Evolutionary conservation across 2,888 invertebrate genomes (phyloP), one percentile per base, ranked within the genome.

Genomic region (Archaeoteleia sp.): DNA sequence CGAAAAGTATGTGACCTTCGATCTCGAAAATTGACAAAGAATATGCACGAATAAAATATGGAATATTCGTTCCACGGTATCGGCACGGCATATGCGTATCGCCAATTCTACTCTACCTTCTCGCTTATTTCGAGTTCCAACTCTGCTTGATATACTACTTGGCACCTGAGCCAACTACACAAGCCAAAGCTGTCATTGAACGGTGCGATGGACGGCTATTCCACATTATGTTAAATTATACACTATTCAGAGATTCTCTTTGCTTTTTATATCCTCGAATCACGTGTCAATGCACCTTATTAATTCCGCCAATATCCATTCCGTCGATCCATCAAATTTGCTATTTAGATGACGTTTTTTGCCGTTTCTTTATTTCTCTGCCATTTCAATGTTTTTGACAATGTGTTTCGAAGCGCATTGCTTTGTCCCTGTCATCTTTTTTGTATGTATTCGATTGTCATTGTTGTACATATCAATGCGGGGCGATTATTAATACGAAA

Each of bases 141-240:
- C 60, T 55, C 29, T 49, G 60, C 54, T 60, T 65, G 65, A 65
- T 65, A 65, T 65, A 65, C 53, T 53, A 35, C 57, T 60, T 60
- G 60, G 54, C 54, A 49, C 54, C 32, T 49, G 58, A 46, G 66
- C 66, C 60, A 67, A 67, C 42, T 54, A 35, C 2, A 37, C 60
- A 45, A 54, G 48, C 60, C 66, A 67, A 60, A 49, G 40, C 40
- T 55, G 49, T 66, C 53, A 55, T 66, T 60, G 54, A 49, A 17
- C 58, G 15, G 12, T 29, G 45, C 51, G 54, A 45, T 60, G 45
- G 32, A 60, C 39, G 49, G 30, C 48, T 60, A 60, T 55, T 60
- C 54, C 60, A 60, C 58, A 49, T 54, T 54, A 66, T 66, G 54
- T 53, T 55, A 58, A 66, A 58, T 55, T 53, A 65, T 57, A 63